phyloP scores from a whole-genome alignment of 2,113 vertebrate genomes.

The Chaenocephalus aceratus region DNA sequence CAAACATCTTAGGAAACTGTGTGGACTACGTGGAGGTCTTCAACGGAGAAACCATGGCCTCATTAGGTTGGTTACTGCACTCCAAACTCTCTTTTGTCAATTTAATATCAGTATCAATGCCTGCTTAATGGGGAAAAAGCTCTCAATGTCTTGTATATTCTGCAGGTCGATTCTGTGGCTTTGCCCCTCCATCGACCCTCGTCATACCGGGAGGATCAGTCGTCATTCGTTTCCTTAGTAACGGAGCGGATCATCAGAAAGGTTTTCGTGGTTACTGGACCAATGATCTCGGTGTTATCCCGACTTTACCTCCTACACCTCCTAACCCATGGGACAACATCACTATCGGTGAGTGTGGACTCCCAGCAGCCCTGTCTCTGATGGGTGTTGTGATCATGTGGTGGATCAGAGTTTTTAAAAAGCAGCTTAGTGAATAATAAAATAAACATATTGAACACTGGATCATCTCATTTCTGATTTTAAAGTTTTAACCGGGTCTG shows the following conservation, averaged over 20 bases:
- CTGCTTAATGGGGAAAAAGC: neutral
- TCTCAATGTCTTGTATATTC: neutral
- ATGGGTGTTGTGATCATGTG: neutral
- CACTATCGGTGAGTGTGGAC: constrained; percentile 69
- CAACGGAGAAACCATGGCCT: constrained; percentile 59
- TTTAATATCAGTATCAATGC: neutral
- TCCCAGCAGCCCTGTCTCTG: neutral
- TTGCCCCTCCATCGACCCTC: constrained; percentile 52
- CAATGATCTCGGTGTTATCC: constrained; percentile 65
- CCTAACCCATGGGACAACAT: constrained; percentile 78
- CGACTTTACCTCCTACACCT: constrained; percentile 67
- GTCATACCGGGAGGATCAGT: constrained; percentile 56
- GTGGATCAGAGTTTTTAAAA: neutral
- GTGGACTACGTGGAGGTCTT: constrained; percentile 83
- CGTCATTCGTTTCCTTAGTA: constrained; percentile 81
- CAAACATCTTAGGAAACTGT: constrained; percentile 72
- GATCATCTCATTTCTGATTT: neutral
- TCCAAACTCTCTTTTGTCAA: neutral
- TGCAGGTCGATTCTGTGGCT: constrained; percentile 81
- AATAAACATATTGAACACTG: neutral
- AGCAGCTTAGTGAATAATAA: neutral
- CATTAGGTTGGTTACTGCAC: constrained; percentile 58
- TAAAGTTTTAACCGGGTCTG: neutral
- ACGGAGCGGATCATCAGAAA: constrained; percentile 63
- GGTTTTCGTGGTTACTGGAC: constrained; percentile 86